A percentile compares a stretch with the other conserved stretches of the same genome.
Evolutionary conservation across 2,113 vertebrate genomes (phyloP).

Genomic region (Plecotus auritus): DNA sequence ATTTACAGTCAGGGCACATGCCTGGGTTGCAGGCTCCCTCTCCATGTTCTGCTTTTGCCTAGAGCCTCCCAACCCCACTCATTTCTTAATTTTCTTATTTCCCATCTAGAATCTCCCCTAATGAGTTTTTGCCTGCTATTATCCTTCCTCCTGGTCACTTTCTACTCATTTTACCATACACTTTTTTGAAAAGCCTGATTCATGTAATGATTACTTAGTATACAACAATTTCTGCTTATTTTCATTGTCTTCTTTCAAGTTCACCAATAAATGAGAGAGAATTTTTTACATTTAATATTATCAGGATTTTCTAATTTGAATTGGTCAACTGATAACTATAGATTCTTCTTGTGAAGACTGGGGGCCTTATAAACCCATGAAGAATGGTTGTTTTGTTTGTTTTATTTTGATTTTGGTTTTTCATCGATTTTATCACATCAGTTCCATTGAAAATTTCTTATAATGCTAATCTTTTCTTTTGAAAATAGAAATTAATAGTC

Average conservation of each 20-base stretch:
- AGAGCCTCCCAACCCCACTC: neutral
- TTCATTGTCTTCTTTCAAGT: conserved; percentile 9
- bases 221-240: neutral
- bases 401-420: conserved; percentile 16
- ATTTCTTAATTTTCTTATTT: neutral
- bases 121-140: neutral
- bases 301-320: conserved; percentile 23
- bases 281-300: neutral
- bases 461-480: conserved; percentile 16
- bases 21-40: neutral
- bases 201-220: neutral
- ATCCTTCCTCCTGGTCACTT: neutral
- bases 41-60: neutral
- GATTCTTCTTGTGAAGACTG: neutral
- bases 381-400: neutral
- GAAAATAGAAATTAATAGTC: conserved; percentile 7
- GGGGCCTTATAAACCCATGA: neutral
- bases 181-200: conserved; percentile 14
- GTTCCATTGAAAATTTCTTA: neutral
- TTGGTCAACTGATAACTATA: neutral
- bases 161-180: neutral
- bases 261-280: neutral
- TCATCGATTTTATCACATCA: neutral
- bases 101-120: neutral
- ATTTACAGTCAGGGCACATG: neutral